Evolutionary conservation across 2,888 invertebrate genomes (phyloP).

Genomic region (Epirrhoe alternata): DNA sequence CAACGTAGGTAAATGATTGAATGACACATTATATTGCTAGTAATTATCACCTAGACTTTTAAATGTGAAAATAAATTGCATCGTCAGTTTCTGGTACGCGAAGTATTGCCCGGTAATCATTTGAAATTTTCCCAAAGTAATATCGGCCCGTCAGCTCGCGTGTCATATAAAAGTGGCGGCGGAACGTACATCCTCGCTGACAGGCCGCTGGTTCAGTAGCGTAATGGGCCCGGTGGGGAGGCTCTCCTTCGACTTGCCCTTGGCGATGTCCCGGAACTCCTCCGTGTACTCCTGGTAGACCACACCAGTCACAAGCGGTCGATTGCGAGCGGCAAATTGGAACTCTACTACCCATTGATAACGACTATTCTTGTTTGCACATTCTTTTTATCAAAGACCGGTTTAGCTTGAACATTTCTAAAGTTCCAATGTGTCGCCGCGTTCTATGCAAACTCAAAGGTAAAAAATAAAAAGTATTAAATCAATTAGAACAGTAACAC

Average conservation of each 20-base stretch:
- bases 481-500: conserved; percentile 62
- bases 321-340: conserved; percentile 56
- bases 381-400: background rate
- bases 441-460: conserved; percentile 72
- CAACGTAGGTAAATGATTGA: too few relatives aligned
- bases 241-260: conserved; percentile 97
- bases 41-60: too few relatives aligned
- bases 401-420: conserved; percentile 9
- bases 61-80: too few relatives aligned
- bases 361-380: background rate
- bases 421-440: conserved; percentile 76
- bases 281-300: conserved; percentile 95
- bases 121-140: background rate
- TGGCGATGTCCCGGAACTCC: conserved; percentile 98
- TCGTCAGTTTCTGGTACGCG: too few relatives aligned
- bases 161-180: conserved; percentile 27
- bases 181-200: conserved; percentile 95
- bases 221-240: conserved; percentile 96
- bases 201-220: conserved; percentile 97
- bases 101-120: background rate
- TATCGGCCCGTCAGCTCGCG: conserved; percentile 30
- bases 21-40: too few relatives aligned
- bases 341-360: conserved; percentile 44
- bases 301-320: conserved; percentile 81
- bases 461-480: conserved; percentile 59